Conservation (phyloP, 2,888 invertebrate genomes). For the Alentia gelatinosa region DNA sequence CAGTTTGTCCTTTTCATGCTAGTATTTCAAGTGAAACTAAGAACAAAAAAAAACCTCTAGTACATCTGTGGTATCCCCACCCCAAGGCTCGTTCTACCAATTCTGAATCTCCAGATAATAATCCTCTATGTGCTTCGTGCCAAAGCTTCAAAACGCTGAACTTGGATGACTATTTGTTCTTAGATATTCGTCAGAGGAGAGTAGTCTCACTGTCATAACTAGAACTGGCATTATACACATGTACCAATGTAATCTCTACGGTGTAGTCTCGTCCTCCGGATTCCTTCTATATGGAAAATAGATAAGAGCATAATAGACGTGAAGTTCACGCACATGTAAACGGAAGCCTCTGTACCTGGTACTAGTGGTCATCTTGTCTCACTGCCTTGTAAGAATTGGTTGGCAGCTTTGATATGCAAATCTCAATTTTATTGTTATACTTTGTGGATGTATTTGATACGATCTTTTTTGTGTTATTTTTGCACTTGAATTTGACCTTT, state of each 20-base stretch:
- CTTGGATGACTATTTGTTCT: neutral
- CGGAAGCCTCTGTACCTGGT: neutral
- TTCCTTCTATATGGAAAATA: neutral
- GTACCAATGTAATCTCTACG: neutral
- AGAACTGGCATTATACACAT: neutral
- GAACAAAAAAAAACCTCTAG: neutral
- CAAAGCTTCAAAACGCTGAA: neutral
- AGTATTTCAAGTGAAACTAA: neutral
- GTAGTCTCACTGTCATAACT: neutral
- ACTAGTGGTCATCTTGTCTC: neutral
- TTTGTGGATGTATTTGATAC: neutral
- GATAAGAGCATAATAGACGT: neutral
- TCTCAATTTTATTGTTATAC: neutral
- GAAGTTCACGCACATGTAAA: neutral
- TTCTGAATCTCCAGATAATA: neutral
- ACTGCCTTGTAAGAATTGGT: slow-evolving; percentile 26
- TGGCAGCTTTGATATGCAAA: slow-evolving; percentile 47
- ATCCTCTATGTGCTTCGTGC: neutral
- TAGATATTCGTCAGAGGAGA: neutral
- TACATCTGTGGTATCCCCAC: neutral
- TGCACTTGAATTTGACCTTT: slow-evolving; percentile 29
- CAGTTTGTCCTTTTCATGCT: neutral
- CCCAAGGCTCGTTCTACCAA: neutral
- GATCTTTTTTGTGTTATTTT: neutral
- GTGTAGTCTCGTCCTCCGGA: neutral